Evolutionary conservation across 1,140 invertebrate species (phyloP).

Genomic region (Drosophila persimilis): DNA sequence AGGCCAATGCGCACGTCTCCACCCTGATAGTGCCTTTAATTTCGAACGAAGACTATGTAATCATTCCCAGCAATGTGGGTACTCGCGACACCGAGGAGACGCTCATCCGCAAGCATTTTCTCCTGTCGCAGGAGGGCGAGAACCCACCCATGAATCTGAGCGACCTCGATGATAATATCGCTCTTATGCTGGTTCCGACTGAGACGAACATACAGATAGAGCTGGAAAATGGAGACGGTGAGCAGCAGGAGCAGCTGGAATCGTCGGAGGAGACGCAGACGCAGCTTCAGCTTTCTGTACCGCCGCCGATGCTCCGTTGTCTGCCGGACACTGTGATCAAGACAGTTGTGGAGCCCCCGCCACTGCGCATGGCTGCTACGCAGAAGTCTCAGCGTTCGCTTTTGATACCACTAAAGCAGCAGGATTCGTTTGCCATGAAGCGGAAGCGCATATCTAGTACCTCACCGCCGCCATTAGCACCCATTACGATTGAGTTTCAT

Average conservation of each 20-base stretch:
- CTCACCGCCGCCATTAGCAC: slow-evolving; percentile 57
- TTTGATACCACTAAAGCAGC: background rate
- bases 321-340: background rate
- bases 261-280: too few relatives aligned
- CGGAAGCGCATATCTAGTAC: slow-evolving; percentile 23
- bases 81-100: slow-evolving; percentile 69
- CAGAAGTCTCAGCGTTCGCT: slow-evolving; percentile 1
- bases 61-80: slow-evolving; percentile 58
- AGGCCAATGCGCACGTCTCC: slow-evolving; percentile 64
- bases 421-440: background rate
- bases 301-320: slow-evolving; percentile 1
- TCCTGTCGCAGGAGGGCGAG: slow-evolving; percentile 66
- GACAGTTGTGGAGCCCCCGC: too few relatives aligned
- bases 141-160: slow-evolving; percentile 63
- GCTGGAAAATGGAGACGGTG: too few relatives aligned
- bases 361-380: too few relatives aligned
- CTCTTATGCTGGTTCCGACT: slow-evolving; percentile 43
- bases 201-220: background rate
- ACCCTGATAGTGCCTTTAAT: slow-evolving; percentile 67
- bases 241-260: too few relatives aligned
- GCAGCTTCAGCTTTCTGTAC: too few relatives aligned
- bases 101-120: slow-evolving; percentile 74
- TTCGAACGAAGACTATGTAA: slow-evolving; percentile 49
- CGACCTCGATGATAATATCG: slow-evolving; percentile 61
- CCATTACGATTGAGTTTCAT: slow-evolving; percentile 34